phyloP scores from a whole-genome alignment of 2,888 invertebrate genomes.

The Coelopa pilipes region DNA sequence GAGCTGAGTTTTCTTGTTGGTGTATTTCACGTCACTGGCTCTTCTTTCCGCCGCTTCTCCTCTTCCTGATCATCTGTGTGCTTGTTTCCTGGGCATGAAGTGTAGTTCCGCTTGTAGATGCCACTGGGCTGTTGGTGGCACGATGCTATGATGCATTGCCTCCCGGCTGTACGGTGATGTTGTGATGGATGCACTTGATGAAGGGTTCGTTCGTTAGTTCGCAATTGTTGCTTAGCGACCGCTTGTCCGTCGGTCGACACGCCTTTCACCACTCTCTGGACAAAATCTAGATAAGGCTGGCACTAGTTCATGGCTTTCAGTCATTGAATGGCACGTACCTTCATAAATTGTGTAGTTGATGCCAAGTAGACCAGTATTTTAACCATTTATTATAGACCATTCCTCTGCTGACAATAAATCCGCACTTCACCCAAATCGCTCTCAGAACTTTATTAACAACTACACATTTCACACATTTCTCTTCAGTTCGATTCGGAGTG shows the following conservation, averaged over 20 bases:
- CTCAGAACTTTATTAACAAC: too few species aligned
- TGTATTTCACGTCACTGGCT: background rate
- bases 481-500: conserved; percentile 47
- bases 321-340: conserved; percentile 23
- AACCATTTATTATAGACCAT: too few species aligned
- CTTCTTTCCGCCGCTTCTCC: conserved; percentile 2
- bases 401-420: too few species aligned
- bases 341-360: too few species aligned
- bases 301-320: background rate
- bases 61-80: background rate
- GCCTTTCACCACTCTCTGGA: too few species aligned
- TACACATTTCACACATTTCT: conserved; percentile 22
- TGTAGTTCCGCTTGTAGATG: conserved; percentile 15
- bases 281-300: background rate
- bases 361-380: background rate
- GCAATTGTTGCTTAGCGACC: conserved; percentile 22
- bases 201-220: conserved; percentile 31
- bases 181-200: conserved; percentile 17
- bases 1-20: conserved; percentile 23
- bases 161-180: too few species aligned
- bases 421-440: too few species aligned
- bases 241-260: background rate
- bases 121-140: conserved; percentile 20
- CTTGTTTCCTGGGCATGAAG: conserved; percentile 5
- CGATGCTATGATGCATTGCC: conserved; percentile 20